These are phyloP conservation scores for Dascyllus trimaculatus DNA, from an alignment of 2,113 vertebrate species.

Conservation along the genomic window DNA sequence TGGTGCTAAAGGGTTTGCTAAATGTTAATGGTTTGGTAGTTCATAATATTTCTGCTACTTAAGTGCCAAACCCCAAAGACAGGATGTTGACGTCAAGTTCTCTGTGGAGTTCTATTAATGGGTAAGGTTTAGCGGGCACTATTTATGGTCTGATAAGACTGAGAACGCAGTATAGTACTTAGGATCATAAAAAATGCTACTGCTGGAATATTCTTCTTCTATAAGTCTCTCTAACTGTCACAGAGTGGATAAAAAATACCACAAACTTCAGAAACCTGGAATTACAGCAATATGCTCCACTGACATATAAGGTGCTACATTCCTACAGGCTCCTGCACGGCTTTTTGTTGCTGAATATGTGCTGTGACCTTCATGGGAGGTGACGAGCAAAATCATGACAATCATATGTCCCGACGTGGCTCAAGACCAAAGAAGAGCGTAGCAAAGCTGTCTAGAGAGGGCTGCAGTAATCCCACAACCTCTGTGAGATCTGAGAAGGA, in stretches of 20 bases:
- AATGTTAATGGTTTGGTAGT: too few relatives aligned
- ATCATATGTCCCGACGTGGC: constrained; percentile 32
- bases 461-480: constrained; percentile 24
- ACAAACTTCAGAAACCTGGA: constrained; percentile 13
- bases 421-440: constrained; percentile 19
- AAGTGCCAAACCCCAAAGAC: not conserved
- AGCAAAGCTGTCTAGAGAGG: not conserved
- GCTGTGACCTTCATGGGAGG: not conserved
- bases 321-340: not conserved
- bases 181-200: too few relatives aligned
- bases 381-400: constrained; percentile 18
- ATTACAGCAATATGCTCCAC: constrained; percentile 17
- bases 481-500: constrained; percentile 28
- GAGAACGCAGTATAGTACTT: too few relatives aligned
- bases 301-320: constrained; percentile 6
- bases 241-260: not conserved
- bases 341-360: constrained; percentile 11
- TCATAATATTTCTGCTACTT: too few relatives aligned
- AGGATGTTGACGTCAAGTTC: not conserved
- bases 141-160: not conserved
- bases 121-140: not conserved
- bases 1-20: too few relatives aligned
- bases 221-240: too few relatives aligned
- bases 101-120: not conserved
- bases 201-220: too few relatives aligned